These are phyloP conservation scores for Balaeniceps rex DNA, from an alignment of 2,113 vertebrate genomes.

Conservation along the genomic window DNA sequence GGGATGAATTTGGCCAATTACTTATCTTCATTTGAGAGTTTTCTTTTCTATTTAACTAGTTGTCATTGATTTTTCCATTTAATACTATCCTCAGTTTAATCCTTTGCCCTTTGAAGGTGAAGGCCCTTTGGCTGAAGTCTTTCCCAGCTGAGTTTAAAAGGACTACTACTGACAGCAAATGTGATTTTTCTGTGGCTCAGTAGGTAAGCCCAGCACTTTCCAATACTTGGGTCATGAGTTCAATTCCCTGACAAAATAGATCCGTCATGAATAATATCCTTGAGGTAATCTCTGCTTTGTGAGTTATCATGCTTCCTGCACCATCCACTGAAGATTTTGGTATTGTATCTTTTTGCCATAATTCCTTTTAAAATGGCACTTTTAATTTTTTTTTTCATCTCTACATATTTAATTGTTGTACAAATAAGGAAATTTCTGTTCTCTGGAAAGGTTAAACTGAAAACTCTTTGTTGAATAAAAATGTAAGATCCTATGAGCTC, in stretches of 20 bases:
- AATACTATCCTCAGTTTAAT: slow-evolving; percentile 29
- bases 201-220: slow-evolving; percentile 1
- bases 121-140: slow-evolving; percentile 32
- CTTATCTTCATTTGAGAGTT: slow-evolving; percentile 18
- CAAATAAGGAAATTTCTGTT: background rate
- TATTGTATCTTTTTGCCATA: background rate
- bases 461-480: background rate
- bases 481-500: background rate
- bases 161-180: background rate
- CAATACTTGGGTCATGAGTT: slow-evolving; percentile 26
- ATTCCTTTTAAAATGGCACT: background rate
- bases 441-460: background rate
- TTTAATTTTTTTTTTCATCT: background rate
- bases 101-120: slow-evolving; percentile 30
- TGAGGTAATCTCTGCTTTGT: background rate
- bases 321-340: background rate
- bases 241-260: slow-evolving; percentile 30
- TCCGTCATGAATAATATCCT: slow-evolving; percentile 20
- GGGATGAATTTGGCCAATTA: slow-evolving; percentile 18
- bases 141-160: slow-evolving; percentile 24
- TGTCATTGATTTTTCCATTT: slow-evolving; percentile 53
- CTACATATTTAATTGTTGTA: background rate
- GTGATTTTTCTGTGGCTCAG: slow-evolving; percentile 20
- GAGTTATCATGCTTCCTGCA: background rate
- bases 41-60: slow-evolving; percentile 38